phyloP scores from a whole-genome alignment of 2,113 vertebrate species.

The Lycaon pictus region DNA sequence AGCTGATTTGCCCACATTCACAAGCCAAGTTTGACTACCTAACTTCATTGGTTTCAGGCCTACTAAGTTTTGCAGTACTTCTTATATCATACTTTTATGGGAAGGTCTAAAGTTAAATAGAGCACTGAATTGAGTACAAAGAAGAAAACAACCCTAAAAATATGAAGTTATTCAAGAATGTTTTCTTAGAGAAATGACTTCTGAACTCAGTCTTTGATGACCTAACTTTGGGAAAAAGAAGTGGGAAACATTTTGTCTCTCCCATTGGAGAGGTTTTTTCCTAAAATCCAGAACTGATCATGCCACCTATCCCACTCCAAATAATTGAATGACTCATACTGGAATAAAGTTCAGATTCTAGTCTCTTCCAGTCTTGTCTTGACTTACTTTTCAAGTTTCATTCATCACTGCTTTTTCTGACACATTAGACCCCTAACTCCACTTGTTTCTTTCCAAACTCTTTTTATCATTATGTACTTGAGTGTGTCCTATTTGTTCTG shows the following conservation, averaged over 20 bases:
- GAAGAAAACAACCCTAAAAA: neutral
- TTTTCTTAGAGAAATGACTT: neutral
- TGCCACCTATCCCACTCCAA: neutral
- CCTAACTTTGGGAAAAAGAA: neutral
- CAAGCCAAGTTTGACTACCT: neutral
- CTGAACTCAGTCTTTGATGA: neutral
- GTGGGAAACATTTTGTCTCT: neutral
- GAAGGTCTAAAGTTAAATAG: neutral
- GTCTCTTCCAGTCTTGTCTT: neutral
- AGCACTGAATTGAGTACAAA: neutral
- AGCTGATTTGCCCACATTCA: neutral
- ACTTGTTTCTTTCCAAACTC: neutral
- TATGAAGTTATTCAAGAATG: neutral
- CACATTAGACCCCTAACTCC: neutral
- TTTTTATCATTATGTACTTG: neutral
- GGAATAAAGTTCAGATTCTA: neutral
- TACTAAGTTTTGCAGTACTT: neutral
- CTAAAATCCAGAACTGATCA: neutral
- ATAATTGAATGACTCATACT: neutral
- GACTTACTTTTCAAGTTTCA: neutral
- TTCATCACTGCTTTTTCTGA: neutral
- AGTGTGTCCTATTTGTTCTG: neutral
- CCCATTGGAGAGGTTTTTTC: neutral
- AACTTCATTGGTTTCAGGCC: neutral
- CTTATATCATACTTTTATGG: neutral